These are phyloP conservation scores for Parus major DNA, from an alignment of 2,113 vertebrate species.

Conservation along the genomic window DNA sequence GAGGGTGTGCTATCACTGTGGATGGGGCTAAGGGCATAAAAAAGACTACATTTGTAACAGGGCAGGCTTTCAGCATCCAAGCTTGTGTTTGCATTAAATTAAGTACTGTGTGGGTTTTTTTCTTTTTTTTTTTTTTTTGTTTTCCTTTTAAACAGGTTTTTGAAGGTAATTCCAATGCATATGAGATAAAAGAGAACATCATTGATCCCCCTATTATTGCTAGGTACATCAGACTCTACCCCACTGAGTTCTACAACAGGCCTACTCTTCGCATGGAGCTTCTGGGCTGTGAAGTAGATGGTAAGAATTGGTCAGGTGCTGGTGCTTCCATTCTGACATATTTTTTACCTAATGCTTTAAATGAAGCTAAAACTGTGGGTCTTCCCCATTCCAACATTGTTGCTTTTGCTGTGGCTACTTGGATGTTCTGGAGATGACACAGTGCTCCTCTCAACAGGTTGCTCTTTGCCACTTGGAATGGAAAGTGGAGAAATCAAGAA, in stretches of 20 bases:
- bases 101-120: background rate
- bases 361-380: background rate
- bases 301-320: slow-evolving; percentile 69
- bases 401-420: background rate
- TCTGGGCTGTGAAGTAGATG: slow-evolving; percentile 89
- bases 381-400: background rate
- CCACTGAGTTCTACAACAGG: slow-evolving; percentile 73
- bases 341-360: background rate
- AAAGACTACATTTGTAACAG: background rate
- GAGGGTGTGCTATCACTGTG: background rate
- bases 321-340: background rate
- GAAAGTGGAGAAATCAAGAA: slow-evolving; percentile 77
- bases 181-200: slow-evolving; percentile 77
- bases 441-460: slow-evolving; percentile 70
- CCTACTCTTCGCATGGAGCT: slow-evolving; percentile 91
- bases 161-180: slow-evolving; percentile 82
- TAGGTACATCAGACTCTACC: slow-evolving; percentile 87
- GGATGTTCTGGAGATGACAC: background rate
- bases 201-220: slow-evolving; percentile 89
- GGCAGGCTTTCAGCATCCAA: background rate
- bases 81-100: background rate
- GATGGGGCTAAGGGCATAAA: background rate
- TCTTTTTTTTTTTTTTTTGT: background rate
- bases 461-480: slow-evolving; percentile 87
- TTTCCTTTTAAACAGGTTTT: slow-evolving; percentile 77